Evolutionary conservation across 2,113 vertebrate species (phyloP).

Genomic region (Hippocampus barbouri): DNA sequence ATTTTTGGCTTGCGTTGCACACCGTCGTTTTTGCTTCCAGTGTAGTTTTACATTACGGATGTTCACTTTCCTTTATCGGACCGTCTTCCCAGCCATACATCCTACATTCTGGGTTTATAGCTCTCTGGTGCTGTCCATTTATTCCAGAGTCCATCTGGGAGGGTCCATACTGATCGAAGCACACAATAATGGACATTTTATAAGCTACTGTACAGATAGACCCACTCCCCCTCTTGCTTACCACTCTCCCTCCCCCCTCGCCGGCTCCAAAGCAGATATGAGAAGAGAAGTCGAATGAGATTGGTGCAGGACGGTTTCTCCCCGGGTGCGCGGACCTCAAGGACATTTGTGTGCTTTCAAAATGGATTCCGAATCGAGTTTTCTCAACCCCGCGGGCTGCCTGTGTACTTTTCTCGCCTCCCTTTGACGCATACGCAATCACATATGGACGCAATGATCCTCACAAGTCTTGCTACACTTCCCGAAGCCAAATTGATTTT

Average conservation of each 20-base stretch:
- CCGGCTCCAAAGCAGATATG: slow-evolving; percentile 50
- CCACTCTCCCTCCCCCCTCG: slow-evolving; percentile 19
- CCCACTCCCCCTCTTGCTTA: slow-evolving; percentile 51
- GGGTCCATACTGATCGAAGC: slow-evolving; percentile 64
- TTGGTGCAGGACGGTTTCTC: slow-evolving; percentile 36
- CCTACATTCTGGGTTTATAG: slow-evolving; percentile 66
- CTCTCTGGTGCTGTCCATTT: slow-evolving; percentile 64
- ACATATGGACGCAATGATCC: slow-evolving; percentile 31
- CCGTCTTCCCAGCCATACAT: slow-evolving; percentile 54
- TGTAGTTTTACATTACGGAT: slow-evolving; percentile 20
- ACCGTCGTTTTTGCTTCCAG: too few relatives aligned
- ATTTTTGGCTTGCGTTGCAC: not conserved
- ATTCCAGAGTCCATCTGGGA: slow-evolving; percentile 66
- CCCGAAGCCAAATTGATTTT: slow-evolving; percentile 39
- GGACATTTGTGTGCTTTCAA: slow-evolving; percentile 54
- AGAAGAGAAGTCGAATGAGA: slow-evolving; percentile 54
- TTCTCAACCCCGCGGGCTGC: slow-evolving; percentile 36
- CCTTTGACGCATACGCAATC: slow-evolving; percentile 14
- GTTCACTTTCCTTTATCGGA: slow-evolving; percentile 8
- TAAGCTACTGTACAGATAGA: slow-evolving; percentile 67
- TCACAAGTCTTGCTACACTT: slow-evolving; percentile 19
- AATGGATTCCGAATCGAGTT: slow-evolving; percentile 60
- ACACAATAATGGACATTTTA: slow-evolving; percentile 71
- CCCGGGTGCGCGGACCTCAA: slow-evolving; percentile 33
- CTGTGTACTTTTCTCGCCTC: slow-evolving; percentile 29